Evolutionary conservation across 1,140 invertebrate species (phyloP).

Genomic region (Bombus picipes): DNA sequence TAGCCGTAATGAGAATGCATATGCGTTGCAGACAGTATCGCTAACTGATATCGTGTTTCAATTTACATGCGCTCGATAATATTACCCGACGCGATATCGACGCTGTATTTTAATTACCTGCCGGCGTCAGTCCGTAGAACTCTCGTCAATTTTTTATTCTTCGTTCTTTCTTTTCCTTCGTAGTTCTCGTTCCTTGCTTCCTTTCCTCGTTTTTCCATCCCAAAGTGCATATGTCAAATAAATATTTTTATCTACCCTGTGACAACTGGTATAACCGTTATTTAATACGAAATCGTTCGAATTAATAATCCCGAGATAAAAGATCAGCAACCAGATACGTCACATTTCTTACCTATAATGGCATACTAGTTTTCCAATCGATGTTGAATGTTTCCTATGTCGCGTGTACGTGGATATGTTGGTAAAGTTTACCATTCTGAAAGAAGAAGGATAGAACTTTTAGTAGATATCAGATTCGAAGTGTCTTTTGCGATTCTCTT

Average conservation of each 20-base stretch:
- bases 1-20: slow-evolving; percentile 46
- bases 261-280: slow-evolving; percentile 2
- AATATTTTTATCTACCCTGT: neutral
- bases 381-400: neutral
- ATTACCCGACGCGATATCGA: slow-evolving; percentile 30
- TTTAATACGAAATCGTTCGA: neutral
- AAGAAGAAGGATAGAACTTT: neutral
- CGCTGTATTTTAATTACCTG: slow-evolving; percentile 36
- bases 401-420: neutral
- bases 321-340: neutral
- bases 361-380: neutral
- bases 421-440: neutral
- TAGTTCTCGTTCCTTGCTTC: neutral
- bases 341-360: neutral
- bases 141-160: no score
- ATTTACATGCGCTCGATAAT: slow-evolving; percentile 53
- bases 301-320: slow-evolving; percentile 17
- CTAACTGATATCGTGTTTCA: slow-evolving; percentile 49
- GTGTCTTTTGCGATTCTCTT: no score
- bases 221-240: neutral
- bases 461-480: neutral
- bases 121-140: neutral
- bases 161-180: neutral
- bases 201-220: neutral
- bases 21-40: slow-evolving; percentile 45